Conservation (phyloP, 2,888 invertebrate genomes). For the Tillus elongatus region DNA sequence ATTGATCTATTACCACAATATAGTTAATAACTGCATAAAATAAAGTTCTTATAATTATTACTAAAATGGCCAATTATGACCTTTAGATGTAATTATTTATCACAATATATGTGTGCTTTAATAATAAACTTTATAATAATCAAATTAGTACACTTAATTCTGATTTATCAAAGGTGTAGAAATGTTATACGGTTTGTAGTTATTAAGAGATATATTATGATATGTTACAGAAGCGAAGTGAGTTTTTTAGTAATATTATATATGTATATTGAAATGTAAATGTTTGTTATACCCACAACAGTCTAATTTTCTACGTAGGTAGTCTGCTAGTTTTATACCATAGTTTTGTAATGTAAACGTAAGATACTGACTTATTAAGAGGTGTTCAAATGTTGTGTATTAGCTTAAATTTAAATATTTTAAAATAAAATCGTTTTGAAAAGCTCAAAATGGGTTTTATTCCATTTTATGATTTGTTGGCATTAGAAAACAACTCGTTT, state of each 20-base stretch:
- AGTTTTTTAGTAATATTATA: conserved; percentile 26
- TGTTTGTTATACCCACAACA: conserved; percentile 39
- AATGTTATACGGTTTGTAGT: too few relatives aligned
- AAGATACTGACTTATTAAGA: conserved; percentile 29
- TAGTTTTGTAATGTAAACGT: conserved; percentile 47
- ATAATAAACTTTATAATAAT: conserved; percentile 13
- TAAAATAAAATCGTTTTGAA: conserved; percentile 33
- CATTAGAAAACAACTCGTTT: too few relatives aligned
- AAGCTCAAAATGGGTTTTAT: conserved; percentile 11
- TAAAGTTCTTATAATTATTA: conserved; percentile 14
- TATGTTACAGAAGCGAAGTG: conserved; percentile 29
- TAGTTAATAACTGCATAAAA: too few relatives aligned
- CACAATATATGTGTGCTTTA: conserved; percentile 22
- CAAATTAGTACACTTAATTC: neutral
- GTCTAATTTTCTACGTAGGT: conserved; percentile 48
- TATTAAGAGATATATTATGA: conserved; percentile 20
- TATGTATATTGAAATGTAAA: conserved; percentile 25
- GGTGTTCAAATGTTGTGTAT: conserved; percentile 36
- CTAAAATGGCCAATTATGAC: conserved; percentile 17
- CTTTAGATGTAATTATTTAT: conserved; percentile 17
- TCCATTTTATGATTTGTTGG: too few relatives aligned
- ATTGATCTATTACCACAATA: too few relatives aligned
- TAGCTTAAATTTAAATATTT: conserved; percentile 35
- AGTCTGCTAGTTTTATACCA: conserved; percentile 52
- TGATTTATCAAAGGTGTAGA: too few relatives aligned